Evolutionary conservation across 2,888 invertebrate species (phyloP), one percentile per base, ranked within the genome.

Genomic region (Aquatica leii): DNA sequence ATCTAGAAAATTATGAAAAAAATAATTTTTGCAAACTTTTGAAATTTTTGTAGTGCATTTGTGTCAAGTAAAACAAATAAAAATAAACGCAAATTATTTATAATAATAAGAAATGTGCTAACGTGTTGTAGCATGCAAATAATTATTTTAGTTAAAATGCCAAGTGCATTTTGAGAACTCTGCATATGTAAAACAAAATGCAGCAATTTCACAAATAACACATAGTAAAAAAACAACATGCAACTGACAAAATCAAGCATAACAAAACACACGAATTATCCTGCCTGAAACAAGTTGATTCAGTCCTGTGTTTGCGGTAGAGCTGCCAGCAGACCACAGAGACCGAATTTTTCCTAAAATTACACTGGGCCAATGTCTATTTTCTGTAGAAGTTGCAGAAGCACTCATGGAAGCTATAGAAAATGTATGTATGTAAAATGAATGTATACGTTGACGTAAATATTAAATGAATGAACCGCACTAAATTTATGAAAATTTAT

Each of bases 261-360:
- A 57, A 60, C 59, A 60, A 61, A 56, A 52, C 65, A 56, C 59
- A 66, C 60, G 65, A 52, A 67, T 65, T 67, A 69, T 78, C 87
- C 83, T 88, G 88, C 88, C 87, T 91, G 92, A 86, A 88, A 91
- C 86, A 76, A 93, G 86, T 82, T 92, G 93, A 85, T 93, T 93
- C 77, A 94, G 86, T 76, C 93, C 94, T 65, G 87, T 82, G 81
- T 88, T 90, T 65, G 90, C 86, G 69, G 89, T 88, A 67, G 88
- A 89, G 54, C 90, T 87, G 78, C 91, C 91, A 70, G 89, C 88
- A 72, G 89, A 91, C 94, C 94, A 94, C 67, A 95, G 84, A 48
- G 94, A 94, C 78, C 93, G 91, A 82, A 95, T 94, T 86, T 94
- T 94, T 79, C 92, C 92, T 81, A 94, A 88, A 76, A 94, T 91